Base-by-base conservation (phyloP, 92 coral and sea anemone species). In the Actinostola sp. region DNA sequence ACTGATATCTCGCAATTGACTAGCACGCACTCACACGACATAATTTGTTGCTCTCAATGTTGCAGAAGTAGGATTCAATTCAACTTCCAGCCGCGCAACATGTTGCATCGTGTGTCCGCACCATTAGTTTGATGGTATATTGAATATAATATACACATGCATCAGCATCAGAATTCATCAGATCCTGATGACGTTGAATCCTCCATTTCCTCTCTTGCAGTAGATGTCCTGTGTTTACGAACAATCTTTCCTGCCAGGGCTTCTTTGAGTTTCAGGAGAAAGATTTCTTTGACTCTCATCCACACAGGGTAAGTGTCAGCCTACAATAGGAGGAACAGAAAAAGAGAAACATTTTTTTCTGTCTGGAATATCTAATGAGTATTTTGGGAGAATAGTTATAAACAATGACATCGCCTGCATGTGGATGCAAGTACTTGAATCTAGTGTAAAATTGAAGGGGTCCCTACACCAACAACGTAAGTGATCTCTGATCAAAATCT, bases 191-290 rank as follows among this genome's bases (percentile, higher is more conserved):
- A 69, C 11, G 84, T 58, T 0, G 58, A 41, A n/a, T 60, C 35
- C 36, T 77, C 84, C 25, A 67, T 73, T 28, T 79, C 71, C 20
- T 79, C 78, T 79, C 61, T 59, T 14, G 84, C 84, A 8, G 73
- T 73, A 14, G 84, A 79, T 35, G 65, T 65, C 50, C 72, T 79
- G 35, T 59, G 70, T 29, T 44, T 64, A 8, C 77, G 64, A 16
- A 69, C 71, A 34, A 68, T 36, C 19, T 30, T 16, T 1, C 77
- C 77, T 46, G 76, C 77, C 23, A 78, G 45, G 4, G 84, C 84
- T 34, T 69, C 77, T 16, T 52, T 35, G 5, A 70, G 25, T 41
- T 79, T 79, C 39, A 70, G 19, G 10, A 42, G 33, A 63, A 43
- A 79, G 6, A 79, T 79, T 12, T 70, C 66, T 52, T 60, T 70